These are phyloP conservation scores for Schizopygopsis pylzovi DNA, from an alignment of 2,797 vertebrate genomes.

Conservation along the genomic window DNA sequence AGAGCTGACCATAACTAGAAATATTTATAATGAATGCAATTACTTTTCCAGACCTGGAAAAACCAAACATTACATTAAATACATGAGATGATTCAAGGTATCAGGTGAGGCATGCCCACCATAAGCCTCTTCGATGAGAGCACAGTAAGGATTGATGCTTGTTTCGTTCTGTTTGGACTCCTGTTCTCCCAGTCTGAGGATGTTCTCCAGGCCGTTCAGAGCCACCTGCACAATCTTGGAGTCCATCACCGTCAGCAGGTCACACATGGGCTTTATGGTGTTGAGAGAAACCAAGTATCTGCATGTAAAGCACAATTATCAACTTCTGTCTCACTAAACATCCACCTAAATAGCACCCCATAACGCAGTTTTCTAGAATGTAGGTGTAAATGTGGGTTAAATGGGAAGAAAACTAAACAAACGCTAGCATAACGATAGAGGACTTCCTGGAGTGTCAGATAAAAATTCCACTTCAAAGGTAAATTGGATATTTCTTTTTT, in stretches of 20 bases:
- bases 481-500: background rate
- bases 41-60: background rate
- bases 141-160: slow-evolving; percentile 88
- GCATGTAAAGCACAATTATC: slow-evolving; percentile 36
- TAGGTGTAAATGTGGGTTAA: background rate
- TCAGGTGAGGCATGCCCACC: slow-evolving; percentile 71
- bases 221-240: slow-evolving; percentile 93
- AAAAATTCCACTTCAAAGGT: background rate
- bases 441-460: background rate
- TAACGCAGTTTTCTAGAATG: background rate
- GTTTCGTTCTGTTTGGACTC: slow-evolving; percentile 88
- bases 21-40: background rate
- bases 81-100: background rate
- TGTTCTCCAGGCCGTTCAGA: slow-evolving; percentile 91
- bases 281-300: slow-evolving; percentile 90
- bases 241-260: slow-evolving; percentile 93
- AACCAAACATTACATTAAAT: background rate
- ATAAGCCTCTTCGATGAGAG: slow-evolving; percentile 90
- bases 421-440: background rate
- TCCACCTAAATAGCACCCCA: background rate
- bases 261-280: slow-evolving; percentile 91
- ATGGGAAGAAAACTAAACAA: rapidly evolving
- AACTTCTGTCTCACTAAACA: background rate
- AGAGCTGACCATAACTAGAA: background rate
- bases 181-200: slow-evolving; percentile 89